Base-by-base conservation (phyloP, 2,113 vertebrate species). In the Pipra filicauda region DNA sequence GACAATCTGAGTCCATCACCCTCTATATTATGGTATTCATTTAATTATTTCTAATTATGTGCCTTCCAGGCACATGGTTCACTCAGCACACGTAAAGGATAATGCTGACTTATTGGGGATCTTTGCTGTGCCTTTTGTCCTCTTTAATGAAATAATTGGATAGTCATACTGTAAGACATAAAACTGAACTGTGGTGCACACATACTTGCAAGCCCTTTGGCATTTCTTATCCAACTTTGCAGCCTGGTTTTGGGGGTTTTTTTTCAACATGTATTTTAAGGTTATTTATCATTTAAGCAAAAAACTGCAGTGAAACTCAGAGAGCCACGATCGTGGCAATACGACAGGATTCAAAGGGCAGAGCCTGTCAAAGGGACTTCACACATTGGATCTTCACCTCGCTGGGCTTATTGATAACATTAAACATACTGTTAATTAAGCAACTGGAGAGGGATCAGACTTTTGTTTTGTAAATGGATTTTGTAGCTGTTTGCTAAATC, bases 401-500 rank as follows among this genome's bases (percentile, higher is more conserved):
- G 4, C 21, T 65, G 74, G 28, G 14, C 18, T 88, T 89, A 52
- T 14, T 91, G 24, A 44, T 61, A 88, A 93, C 71, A 79, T 30
- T 88, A 85, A 82, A 5, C 46, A 93, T 64, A 46, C 71, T 91
- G n/a, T 87, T 94, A 55, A 91, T 79, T 65, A 72, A 74, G 21
- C 48, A 30, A 89, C 57, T 71, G 43, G 30, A 43, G 66, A 89
- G 57, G 61, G 49, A 61, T 51, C 80, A 65, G 77, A 21, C 48
- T 75, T 79, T 35, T 69, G 69, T 72, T 87, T 69, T 87, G 37
- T 75, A 39, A 49, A 39, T 43, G 22, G 44, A 41, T 88, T 90
- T 93, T 70, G 65, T 82, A 80, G 46, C 71, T 94, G 55, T 85
- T 95, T 89, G 62, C 71, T 90, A 90, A 90, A 83, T 80, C 39